Base-by-base conservation (phyloP, 37 sponge, comb jelly and placozoan genomes). In the Ephydatia muelleri region DNA sequence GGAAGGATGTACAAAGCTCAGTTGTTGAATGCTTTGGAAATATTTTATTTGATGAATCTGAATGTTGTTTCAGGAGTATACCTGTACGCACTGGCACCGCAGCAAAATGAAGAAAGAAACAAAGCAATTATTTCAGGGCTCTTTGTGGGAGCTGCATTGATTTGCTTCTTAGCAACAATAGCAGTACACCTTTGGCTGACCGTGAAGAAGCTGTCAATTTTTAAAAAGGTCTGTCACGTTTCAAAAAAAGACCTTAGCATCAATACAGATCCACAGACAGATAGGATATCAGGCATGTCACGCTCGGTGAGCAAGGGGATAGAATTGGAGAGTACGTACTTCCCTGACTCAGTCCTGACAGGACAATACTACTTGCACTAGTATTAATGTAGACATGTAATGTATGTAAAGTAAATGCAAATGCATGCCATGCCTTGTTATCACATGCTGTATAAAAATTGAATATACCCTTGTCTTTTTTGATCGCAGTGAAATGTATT, bases 1-100 rank as follows among this genome's bases (percentile, higher is more conserved):
- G 37, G 78, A 35, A 78, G 85, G 1, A 78, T 84, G 31, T 84
- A 77, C 78, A 76, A 77, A 9, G 77, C 36, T 2, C 26, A 29
- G 70, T 12, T 30, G 23, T 33, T 68, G 16, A 69, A 77, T 11
- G 57, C 65, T 27, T 0, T 84, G 12, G 76, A 84, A 16, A 38
- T 36, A n/a, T 75, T 57, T 32, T 84, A 65, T 67, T 5, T 84
- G 5, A 39, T 84, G 0, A 77, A 84, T 30, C 77, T 84, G 34
- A 78, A 67, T 26, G 28, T 65, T 6, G 13, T 79, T 26, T 67
- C 80, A 23, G 65, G 66, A 23, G 80, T 67, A 32, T 65, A 30
- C 22, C 39, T n/a, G 11, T 79, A 79, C 30, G 3, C n/a, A 26
- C 2, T 35, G 3, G 19, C 35, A 25, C 16, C 19, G 16, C 47